Evolutionary conservation across 1,140 invertebrate species (phyloP).

Genomic region (Diorhabda elongata): DNA sequence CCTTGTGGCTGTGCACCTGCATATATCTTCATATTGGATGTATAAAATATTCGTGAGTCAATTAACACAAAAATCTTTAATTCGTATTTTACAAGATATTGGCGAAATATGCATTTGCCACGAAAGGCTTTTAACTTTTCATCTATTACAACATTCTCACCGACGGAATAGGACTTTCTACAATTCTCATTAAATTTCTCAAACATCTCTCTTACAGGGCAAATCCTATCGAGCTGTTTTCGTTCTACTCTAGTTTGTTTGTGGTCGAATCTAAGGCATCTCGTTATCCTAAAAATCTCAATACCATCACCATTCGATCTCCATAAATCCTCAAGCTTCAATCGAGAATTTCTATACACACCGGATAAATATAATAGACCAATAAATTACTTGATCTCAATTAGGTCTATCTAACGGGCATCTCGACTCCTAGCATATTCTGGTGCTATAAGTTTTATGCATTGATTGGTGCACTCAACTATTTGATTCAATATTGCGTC

Average conservation of each 20-base stretch:
- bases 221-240: constrained; percentile 40
- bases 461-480: too few species aligned
- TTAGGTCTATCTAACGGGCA: constrained; percentile 4
- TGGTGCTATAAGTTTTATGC: too few species aligned
- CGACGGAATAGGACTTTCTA: constrained; percentile 26
- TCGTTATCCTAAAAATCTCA: constrained; percentile 37
- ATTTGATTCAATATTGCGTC: too few species aligned
- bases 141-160: constrained; percentile 42
- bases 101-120: too few species aligned
- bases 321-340: constrained; percentile 34
- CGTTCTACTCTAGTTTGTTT: constrained; percentile 30
- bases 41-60: constrained; percentile 32
- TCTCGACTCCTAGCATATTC: constrained; percentile 16
- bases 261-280: constrained; percentile 18
- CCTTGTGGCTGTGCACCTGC: constrained; percentile 37
- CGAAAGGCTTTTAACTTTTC: constrained; percentile 39
- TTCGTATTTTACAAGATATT: constrained; percentile 47
- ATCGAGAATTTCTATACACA: constrained; percentile 25
- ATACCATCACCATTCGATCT: constrained; percentile 36
- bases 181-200: constrained; percentile 33
- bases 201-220: constrained; percentile 41
- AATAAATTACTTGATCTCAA: constrained; percentile 19
- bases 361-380: constrained; percentile 29
- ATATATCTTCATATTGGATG: constrained; percentile 36
- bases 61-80: constrained; percentile 30